These are phyloP conservation scores for Urosaurus nigricauda DNA, from an alignment of 2,797 vertebrate genomes.

Conservation along the genomic window DNA sequence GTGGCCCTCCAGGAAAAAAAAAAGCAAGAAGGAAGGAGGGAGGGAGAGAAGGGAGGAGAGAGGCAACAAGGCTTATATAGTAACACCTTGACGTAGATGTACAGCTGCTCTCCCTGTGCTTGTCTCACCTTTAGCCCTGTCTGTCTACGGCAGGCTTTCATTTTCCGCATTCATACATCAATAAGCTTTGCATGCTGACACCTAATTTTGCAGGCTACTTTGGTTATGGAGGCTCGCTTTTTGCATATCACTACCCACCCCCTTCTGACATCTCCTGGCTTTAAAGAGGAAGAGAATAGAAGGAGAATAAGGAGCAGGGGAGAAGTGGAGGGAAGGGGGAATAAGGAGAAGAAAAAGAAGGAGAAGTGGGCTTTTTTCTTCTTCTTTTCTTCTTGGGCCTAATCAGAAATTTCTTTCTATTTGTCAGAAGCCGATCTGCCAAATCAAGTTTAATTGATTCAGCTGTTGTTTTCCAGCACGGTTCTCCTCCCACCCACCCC, in stretches of 20 bases:
- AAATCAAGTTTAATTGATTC: constrained; percentile 94
- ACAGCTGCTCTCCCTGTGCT: constrained; percentile 95
- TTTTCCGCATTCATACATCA: constrained; percentile 99
- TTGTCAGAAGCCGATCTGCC: constrained; percentile 86
- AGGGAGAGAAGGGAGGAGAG: neutral
- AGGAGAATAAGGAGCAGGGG: constrained; percentile 51
- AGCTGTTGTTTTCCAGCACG: constrained; percentile 75
- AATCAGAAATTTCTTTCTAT: constrained; percentile 83
- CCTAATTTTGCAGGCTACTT: constrained; percentile 99
- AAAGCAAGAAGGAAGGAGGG: neutral
- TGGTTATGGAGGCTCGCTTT: constrained; percentile 95
- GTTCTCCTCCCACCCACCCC: constrained; percentile 2
- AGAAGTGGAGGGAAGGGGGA: neutral
- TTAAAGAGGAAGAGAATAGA: constrained; percentile 86
- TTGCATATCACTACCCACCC: constrained; percentile 96
- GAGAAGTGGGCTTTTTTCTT: neutral
- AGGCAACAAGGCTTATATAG: constrained; percentile 83
- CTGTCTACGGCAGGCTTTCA: constrained; percentile 99
- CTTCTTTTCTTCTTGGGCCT: constrained; percentile 80
- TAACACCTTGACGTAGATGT: constrained; percentile 97
- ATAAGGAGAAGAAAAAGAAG: neutral
- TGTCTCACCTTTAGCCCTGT: constrained; percentile 93
- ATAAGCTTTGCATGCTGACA: constrained; percentile 98
- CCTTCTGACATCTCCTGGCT: constrained; percentile 89
- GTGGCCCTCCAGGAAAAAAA: constrained; percentile 87